phyloP scores from a whole-genome alignment of 1,140 invertebrate species.

The Procambarus virginalis region DNA sequence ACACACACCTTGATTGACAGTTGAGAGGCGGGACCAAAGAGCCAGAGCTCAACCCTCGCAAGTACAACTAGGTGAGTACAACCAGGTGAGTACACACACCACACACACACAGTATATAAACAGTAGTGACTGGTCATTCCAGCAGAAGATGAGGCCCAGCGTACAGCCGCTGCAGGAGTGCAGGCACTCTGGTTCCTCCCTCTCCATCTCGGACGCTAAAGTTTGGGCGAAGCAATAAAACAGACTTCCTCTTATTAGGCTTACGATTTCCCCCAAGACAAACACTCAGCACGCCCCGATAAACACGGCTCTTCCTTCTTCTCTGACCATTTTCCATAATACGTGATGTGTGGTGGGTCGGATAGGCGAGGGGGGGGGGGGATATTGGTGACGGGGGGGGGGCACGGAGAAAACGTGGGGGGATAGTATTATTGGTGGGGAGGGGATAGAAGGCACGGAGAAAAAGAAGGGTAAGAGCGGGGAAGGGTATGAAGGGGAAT shows the following conservation, averaged over 20 bases:
- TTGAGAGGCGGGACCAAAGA: no score
- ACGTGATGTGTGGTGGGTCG: background rate
- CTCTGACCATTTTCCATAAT: background rate
- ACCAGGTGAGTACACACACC: no score
- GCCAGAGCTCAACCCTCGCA: no score
- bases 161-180: no score
- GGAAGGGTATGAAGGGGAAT: background rate
- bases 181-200: background rate
- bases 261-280: slow-evolving; percentile 29
- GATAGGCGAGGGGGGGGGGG: background rate
- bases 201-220: background rate
- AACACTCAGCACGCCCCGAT: slow-evolving; percentile 7
- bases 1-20: no score
- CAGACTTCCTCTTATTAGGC: slow-evolving; percentile 16
- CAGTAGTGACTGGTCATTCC: no score
- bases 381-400: background rate
- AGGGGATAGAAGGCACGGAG: no score
- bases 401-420: background rate
- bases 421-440: no score
- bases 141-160: no score
- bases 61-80: no score
- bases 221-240: slow-evolving; percentile 14
- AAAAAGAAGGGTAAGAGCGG: background rate
- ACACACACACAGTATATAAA: no score
- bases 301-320: background rate